phyloP scores from a whole-genome alignment of 2,797 vertebrate genomes.

The Rhyacichthys aspro region DNA sequence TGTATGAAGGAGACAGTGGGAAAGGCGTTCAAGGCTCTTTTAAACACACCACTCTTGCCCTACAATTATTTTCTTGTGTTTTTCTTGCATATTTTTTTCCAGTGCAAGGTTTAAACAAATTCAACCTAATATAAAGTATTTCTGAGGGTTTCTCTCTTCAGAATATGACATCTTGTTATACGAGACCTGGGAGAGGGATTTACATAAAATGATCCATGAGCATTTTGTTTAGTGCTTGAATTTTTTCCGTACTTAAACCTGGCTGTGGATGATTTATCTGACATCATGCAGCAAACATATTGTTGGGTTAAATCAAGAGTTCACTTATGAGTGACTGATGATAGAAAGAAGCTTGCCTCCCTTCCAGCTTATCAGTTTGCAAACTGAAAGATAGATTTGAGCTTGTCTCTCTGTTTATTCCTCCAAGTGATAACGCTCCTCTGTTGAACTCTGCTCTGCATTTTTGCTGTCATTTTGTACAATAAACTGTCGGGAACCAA shows the following conservation, averaged over 20 bases:
- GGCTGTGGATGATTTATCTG: conserved; percentile 45
- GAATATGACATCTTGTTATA: no score
- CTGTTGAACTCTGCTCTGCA: conserved; percentile 61
- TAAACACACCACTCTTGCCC: conserved; percentile 16
- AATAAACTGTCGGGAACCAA: conserved; percentile 15
- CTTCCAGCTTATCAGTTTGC: conserved; percentile 61
- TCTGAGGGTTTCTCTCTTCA: no score
- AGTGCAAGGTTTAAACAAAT: no score
- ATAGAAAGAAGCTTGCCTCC: conserved; percentile 55
- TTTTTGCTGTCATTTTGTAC: conserved; percentile 33
- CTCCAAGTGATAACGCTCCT: conserved; percentile 61
- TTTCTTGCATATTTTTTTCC: no score
- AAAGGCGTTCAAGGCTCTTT: conserved; percentile 29
- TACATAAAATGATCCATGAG: background rate
- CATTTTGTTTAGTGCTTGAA: background rate
- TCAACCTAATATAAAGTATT: no score
- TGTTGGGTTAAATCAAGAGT: conserved; percentile 45
- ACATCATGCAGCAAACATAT: conserved; percentile 50
- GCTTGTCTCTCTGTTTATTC: conserved; percentile 71
- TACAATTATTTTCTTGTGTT: background rate
- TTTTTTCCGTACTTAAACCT: no score
- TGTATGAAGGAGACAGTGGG: conserved; percentile 47
- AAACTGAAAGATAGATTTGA: conserved; percentile 50
- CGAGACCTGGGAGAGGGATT: no score
- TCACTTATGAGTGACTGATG: conserved; percentile 56